A percentile compares a stretch with the other conserved stretches of the same genome.
Conservation (phyloP, 2,797 vertebrate species). For the Bradypodion pumilum region DNA sequence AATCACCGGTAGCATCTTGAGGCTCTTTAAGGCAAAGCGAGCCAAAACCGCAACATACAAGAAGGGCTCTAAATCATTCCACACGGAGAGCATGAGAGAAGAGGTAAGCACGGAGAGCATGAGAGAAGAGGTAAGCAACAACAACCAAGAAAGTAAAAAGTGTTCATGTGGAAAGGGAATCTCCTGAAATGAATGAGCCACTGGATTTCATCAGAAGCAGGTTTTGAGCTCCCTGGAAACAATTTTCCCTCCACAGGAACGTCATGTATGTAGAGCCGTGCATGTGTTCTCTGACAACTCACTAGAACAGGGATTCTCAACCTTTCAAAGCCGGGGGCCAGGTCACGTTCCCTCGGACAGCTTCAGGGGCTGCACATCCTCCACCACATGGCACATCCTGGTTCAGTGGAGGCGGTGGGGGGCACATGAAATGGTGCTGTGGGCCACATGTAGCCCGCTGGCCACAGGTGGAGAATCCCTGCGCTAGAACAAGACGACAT, state of each 20-base stretch:
- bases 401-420: no score
- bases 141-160: no score
- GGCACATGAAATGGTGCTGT: no score
- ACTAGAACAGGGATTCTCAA: no score
- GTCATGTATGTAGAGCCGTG: neutral
- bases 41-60: slow-evolving; percentile 54
- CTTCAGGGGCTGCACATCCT: no score
- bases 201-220: neutral
- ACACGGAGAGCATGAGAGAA: neutral
- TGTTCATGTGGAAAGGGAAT: neutral
- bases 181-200: slow-evolving; percentile 30
- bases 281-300: neutral
- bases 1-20: slow-evolving; percentile 62
- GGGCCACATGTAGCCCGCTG: no score
- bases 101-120: neutral
- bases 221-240: neutral
- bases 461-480: no score
- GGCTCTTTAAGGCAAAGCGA: slow-evolving; percentile 52
- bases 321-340: no score
- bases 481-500: neutral
- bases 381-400: no score
- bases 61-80: slow-evolving; percentile 54
- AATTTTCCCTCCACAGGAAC: neutral
- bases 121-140: no score
- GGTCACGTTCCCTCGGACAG: no score